These are phyloP conservation scores for Ptyas mucosa DNA, from an alignment of 2,113 vertebrate genomes.

Conservation along the genomic window DNA sequence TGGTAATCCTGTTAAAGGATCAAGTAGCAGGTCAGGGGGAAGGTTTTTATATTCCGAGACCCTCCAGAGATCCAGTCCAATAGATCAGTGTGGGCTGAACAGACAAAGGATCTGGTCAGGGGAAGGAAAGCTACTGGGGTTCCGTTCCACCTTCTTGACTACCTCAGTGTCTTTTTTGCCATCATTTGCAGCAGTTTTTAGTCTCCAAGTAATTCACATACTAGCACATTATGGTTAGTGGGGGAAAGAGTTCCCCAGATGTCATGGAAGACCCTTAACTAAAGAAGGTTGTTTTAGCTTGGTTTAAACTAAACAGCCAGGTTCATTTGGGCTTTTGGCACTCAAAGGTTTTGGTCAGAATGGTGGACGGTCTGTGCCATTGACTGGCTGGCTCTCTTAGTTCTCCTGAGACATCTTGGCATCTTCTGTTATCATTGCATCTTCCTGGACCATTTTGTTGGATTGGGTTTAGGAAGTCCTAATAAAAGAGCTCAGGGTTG, in stretches of 20 bases:
- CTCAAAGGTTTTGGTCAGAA: background rate
- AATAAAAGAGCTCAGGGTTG: background rate
- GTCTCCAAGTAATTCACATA: background rate
- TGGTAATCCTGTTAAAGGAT: background rate
- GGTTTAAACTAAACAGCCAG: background rate
- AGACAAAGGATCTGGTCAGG: background rate
- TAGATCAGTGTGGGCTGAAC: too few species aligned
- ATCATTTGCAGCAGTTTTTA: background rate
- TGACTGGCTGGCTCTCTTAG: background rate
- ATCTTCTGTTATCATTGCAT: background rate
- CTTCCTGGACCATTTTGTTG: background rate
- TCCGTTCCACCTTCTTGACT: background rate
- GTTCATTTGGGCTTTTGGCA: background rate
- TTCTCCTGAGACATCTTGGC: background rate
- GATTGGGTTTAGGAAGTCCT: background rate
- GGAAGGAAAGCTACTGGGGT: background rate
- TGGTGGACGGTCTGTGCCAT: background rate
- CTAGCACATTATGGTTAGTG: background rate
- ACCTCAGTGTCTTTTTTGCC: background rate
- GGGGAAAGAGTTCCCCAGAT: background rate
- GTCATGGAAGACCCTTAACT: background rate
- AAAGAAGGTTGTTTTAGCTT: background rate
- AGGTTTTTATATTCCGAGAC: background rate
- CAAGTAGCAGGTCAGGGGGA: background rate
- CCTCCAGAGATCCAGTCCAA: background rate